A percentile compares a stretch with the other conserved stretches of the same genome.
These are phyloP conservation scores for Mobula birostris DNA, from an alignment of 2,113 vertebrate genomes.

Conservation along the genomic window DNA sequence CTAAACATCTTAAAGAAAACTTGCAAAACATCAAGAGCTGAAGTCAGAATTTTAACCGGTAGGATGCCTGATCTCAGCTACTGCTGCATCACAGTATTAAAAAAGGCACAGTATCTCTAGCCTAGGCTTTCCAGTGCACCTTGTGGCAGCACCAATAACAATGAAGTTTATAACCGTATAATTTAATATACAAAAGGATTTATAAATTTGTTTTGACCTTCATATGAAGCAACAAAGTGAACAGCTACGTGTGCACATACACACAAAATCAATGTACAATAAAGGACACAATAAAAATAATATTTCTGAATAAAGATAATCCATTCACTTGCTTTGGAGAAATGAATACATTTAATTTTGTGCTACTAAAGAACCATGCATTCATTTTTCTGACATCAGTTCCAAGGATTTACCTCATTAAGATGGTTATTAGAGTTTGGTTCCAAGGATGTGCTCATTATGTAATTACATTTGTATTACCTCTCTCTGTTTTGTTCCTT, in stretches of 20 bases:
- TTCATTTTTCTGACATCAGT: not conserved
- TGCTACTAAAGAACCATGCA: not conserved
- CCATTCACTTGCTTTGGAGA: not conserved
- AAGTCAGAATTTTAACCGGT: not conserved
- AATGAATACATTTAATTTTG: not conserved
- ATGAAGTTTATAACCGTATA: not conserved
- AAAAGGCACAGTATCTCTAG: not conserved
- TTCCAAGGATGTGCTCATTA: too few species aligned
- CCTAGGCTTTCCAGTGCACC: not conserved
- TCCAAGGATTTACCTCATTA: not conserved
- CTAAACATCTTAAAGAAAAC: not conserved
- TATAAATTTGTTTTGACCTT: not conserved
- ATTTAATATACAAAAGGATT: not conserved
- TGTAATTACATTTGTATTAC: not conserved
- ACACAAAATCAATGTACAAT: not conserved
- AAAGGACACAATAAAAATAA: not conserved
- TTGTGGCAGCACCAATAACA: not conserved
- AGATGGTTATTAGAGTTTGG: not conserved
- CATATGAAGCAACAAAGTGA: not conserved
- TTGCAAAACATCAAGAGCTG: not conserved
- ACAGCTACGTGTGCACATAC: not conserved
- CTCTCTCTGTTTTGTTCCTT: not conserved
- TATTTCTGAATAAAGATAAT: not conserved
- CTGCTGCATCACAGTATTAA: not conserved
- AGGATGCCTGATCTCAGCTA: not conserved